Evolutionary conservation across 2,113 vertebrate species (phyloP).

Genomic region (Eptesicus fuscus): DNA sequence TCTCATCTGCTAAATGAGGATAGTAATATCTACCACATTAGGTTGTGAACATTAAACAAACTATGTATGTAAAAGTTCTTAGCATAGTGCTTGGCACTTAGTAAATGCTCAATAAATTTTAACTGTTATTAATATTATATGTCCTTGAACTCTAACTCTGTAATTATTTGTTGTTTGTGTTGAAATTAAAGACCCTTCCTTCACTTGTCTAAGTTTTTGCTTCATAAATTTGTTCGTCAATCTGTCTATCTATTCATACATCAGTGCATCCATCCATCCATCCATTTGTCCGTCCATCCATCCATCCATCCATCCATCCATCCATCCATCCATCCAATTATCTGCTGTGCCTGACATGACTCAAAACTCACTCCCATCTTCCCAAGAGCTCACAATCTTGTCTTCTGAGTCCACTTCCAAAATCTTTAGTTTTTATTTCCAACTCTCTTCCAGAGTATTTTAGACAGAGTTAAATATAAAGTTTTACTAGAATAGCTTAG

Average conservation of each 20-base stretch:
- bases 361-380: not conserved
- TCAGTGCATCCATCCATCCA: not conserved
- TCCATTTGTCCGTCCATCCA: not conserved
- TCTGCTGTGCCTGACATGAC: not conserved
- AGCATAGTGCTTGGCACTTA: not conserved
- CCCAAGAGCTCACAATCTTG: not conserved
- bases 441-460: not conserved
- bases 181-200: not conserved
- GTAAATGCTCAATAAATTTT: not conserved
- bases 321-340: not conserved
- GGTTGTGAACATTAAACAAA: not conserved
- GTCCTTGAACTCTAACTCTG: not conserved
- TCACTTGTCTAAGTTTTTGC: not conserved
- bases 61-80: not conserved
- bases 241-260: not conserved
- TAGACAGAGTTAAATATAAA: not conserved
- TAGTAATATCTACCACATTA: not conserved
- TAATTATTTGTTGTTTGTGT: not conserved
- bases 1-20: not conserved
- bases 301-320: not conserved
- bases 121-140: not conserved
- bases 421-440: not conserved
- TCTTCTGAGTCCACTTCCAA: not conserved
- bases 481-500: not conserved
- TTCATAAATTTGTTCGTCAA: not conserved